phyloP scores from a whole-genome alignment of 2,113 vertebrate species.

The Heteronetta atricapilla region DNA sequence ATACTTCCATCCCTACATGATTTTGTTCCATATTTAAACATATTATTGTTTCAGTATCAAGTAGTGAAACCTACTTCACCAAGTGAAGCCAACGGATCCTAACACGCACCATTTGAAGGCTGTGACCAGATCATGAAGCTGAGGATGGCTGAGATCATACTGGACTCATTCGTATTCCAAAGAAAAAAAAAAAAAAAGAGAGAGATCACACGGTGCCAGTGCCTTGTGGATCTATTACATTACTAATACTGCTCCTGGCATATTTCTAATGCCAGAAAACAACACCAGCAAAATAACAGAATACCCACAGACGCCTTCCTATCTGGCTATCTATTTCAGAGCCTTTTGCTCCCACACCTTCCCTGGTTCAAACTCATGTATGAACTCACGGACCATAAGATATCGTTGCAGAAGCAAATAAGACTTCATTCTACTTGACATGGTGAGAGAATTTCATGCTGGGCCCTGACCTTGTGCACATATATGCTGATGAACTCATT shows the following conservation, averaged over 20 bases:
- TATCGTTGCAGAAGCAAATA: not conserved
- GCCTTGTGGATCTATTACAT: not conserved
- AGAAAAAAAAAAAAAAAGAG: not conserved
- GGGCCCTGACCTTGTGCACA: not conserved
- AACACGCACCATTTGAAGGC: not conserved
- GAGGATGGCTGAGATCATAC: not conserved
- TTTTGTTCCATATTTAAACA: slow-evolving; percentile 19
- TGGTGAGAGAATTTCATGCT: not conserved
- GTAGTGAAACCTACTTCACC: not conserved
- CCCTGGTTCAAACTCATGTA: not conserved
- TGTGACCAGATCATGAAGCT: not conserved
- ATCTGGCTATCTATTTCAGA: not conserved
- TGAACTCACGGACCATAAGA: not conserved
- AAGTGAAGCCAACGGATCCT: not conserved
- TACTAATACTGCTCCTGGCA: not conserved
- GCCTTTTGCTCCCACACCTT: not conserved
- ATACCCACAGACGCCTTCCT: not conserved
- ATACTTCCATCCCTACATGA: not conserved
- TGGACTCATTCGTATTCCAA: not conserved
- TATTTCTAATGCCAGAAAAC: slow-evolving; percentile 15
- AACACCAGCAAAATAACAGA: not conserved
- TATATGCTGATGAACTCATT: not conserved
- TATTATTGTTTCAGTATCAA: slow-evolving; percentile 13
- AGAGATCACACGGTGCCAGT: not conserved
- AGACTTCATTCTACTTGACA: not conserved